These are phyloP conservation scores for Chaitophorus viminalis DNA, from an alignment of 2,888 invertebrate species.

Conservation along the genomic window DNA sequence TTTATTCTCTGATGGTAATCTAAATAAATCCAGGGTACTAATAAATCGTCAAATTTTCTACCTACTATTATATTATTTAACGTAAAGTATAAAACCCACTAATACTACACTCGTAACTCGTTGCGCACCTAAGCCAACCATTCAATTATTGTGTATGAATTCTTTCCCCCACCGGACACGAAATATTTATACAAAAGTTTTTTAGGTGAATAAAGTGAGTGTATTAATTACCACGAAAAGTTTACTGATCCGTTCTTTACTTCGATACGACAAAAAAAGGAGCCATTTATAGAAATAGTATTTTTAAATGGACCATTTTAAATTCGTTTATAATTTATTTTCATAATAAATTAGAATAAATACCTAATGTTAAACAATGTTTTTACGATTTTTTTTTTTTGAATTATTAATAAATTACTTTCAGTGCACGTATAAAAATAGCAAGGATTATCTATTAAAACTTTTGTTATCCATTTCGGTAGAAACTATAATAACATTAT, in stretches of 20 bases:
- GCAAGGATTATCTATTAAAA: no score
- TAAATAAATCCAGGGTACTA: not conserved
- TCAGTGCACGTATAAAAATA: not conserved
- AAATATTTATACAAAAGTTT: not conserved
- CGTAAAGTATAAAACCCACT: no score
- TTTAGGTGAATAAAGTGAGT: not conserved
- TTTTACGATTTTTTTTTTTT: not conserved
- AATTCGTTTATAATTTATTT: conserved; percentile 9
- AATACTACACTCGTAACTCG: not conserved
- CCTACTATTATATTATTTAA: not conserved
- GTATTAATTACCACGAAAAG: not conserved
- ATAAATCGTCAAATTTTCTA: conserved; percentile 12
- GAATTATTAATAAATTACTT: not conserved
- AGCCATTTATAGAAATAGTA: not conserved
- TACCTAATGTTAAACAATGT: not conserved
- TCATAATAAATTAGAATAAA: not conserved
- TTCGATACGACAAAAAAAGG: not conserved
- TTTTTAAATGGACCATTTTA: not conserved
- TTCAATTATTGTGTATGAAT: not conserved
- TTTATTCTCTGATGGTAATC: conserved; percentile 29
- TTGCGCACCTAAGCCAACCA: not conserved
- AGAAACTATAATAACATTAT: no score
- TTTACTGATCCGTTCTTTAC: not conserved
- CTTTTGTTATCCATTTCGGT: no score
- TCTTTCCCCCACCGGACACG: not conserved